These are phyloP conservation scores for Drosophila guanche DNA, from an alignment of 1,140 invertebrate species.

Conservation along the genomic window DNA sequence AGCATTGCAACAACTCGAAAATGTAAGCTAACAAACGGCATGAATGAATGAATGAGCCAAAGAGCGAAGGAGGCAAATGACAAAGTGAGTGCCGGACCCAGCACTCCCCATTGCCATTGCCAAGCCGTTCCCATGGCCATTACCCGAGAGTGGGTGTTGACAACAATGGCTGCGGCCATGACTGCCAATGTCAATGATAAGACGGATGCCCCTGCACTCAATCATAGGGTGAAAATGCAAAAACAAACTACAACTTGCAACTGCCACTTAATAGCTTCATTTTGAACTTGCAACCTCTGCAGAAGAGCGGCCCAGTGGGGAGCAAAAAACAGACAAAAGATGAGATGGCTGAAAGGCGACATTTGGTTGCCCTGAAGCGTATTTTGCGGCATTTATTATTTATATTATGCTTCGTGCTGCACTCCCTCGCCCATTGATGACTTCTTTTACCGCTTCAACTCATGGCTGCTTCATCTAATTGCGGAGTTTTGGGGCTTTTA, in stretches of 20 bases:
- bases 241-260: slow-evolving; percentile 69
- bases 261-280: slow-evolving; percentile 74
- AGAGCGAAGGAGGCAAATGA: slow-evolving; percentile 42
- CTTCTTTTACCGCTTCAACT: slow-evolving; percentile 25
- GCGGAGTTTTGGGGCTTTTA: slow-evolving; percentile 14
- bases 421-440: slow-evolving; percentile 35
- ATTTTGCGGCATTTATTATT: no score
- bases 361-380: slow-evolving; percentile 1
- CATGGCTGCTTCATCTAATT: slow-evolving; percentile 20
- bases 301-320: slow-evolving; percentile 18
- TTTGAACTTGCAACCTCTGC: slow-evolving; percentile 30
- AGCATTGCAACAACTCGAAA: slow-evolving; percentile 73
- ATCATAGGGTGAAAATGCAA: slow-evolving; percentile 55
- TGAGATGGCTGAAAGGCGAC: not conserved
- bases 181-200: slow-evolving; percentile 38
- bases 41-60: slow-evolving; percentile 66
- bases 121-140: slow-evolving; percentile 27
- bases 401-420: not conserved
- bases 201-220: slow-evolving; percentile 34
- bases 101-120: slow-evolving; percentile 48
- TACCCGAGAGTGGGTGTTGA: slow-evolving; percentile 53
- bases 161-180: slow-evolving; percentile 34
- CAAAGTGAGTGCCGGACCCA: slow-evolving; percentile 58
- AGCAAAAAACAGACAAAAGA: slow-evolving; percentile 4
- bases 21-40: slow-evolving; percentile 64